These are phyloP conservation scores for Eustalomyia histrio DNA, from an alignment of 2,888 invertebrate species.

Conservation along the genomic window DNA sequence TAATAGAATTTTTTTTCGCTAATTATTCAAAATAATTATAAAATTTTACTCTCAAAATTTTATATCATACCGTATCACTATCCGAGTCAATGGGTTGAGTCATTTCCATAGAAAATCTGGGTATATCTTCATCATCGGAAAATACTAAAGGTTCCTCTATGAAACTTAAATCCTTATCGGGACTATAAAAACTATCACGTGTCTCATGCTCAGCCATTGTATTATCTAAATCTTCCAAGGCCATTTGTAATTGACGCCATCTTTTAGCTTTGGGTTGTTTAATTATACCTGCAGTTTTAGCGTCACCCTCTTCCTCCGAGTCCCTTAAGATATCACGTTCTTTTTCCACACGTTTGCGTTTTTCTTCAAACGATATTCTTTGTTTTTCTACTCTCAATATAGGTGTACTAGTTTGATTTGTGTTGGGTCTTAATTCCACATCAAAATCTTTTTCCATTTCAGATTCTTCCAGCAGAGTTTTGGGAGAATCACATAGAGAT, in stretches of 20 bases:
- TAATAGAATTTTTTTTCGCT: not conserved
- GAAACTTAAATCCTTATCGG: conserved; percentile 81
- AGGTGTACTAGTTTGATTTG: conserved; percentile 72
- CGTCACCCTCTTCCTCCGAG: conserved; percentile 73
- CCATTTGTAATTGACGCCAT: conserved; percentile 73
- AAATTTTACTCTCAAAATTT: conserved; percentile 11
- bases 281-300: not conserved
- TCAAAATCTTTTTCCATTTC: conserved; percentile 65
- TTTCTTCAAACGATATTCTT: conserved; percentile 79
- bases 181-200: conserved; percentile 83
- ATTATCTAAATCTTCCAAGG: conserved; percentile 64
- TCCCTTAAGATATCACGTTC: conserved; percentile 78
- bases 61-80: conserved; percentile 78
- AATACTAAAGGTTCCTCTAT: conserved; percentile 82
- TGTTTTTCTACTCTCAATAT: conserved; percentile 77
- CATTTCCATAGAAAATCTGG: conserved; percentile 79
- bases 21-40: not conserved
- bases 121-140: conserved; percentile 83
- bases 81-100: conserved; percentile 79
- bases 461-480: conserved; percentile 49
- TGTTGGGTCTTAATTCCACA: conserved; percentile 69
- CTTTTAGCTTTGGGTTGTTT: conserved; percentile 71
- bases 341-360: conserved; percentile 77
- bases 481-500: conserved; percentile 70
- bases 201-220: conserved; percentile 73